Percentiles rank a stretch among this genome's conserved stretches.
Evolutionary conservation across 2,113 vertebrate genomes (phyloP).

Genomic region (Nansenia antarctica): DNA sequence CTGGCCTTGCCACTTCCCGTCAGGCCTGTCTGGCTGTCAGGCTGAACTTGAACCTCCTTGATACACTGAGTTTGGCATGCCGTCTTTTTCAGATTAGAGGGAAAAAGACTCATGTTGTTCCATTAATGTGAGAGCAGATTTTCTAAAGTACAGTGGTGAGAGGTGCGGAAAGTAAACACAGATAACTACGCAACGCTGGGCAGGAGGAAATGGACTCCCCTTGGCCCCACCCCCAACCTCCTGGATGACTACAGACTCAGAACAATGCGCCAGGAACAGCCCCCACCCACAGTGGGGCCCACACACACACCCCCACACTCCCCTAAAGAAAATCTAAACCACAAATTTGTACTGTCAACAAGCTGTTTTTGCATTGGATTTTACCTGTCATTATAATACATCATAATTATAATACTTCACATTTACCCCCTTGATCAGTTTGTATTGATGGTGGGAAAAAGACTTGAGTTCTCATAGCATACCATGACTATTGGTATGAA

Average conservation of each 20-base stretch:
- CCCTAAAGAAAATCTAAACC: background rate
- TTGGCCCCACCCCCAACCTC: conserved; percentile 47
- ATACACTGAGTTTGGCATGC: background rate
- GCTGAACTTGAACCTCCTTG: background rate
- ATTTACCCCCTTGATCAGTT: no score
- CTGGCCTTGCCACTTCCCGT: background rate
- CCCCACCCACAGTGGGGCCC: no score
- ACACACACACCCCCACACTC: background rate
- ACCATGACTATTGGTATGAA: background rate
- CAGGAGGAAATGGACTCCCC: conserved; percentile 65
- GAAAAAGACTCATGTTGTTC: conserved; percentile 5
- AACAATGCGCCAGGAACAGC: conserved; percentile 63
- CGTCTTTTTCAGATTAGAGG: background rate
- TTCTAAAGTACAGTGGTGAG: conserved; percentile 39
- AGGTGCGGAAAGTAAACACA: conserved; percentile 56
- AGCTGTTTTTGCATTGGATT: background rate
- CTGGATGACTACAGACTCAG: conserved; percentile 54
- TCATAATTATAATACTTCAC: background rate
- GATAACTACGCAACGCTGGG: conserved; percentile 55
- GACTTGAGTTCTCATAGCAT: no score
- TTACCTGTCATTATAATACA: background rate
- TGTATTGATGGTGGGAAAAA: no score
- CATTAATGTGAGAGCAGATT: conserved; percentile 28
- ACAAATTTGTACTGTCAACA: background rate
- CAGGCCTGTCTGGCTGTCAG: background rate